Conservation (phyloP, 2,888 invertebrate genomes). For the Pristionchus fissidentatus region DNA sequence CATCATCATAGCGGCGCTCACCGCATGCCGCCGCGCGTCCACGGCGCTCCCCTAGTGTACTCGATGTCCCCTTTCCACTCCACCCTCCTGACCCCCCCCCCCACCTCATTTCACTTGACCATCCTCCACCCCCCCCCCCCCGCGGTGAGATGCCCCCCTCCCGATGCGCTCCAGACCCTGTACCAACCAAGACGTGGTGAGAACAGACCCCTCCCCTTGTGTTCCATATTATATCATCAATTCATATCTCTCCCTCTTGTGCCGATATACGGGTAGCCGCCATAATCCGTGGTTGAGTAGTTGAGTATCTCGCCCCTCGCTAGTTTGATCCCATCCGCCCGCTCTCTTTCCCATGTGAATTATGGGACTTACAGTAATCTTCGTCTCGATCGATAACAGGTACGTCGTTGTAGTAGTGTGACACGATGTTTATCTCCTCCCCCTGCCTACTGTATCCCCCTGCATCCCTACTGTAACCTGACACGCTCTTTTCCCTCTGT, state of each 20-base stretch:
- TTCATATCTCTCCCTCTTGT: too few species aligned
- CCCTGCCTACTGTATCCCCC: neutral
- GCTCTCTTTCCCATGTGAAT: neutral
- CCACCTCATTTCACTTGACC: neutral
- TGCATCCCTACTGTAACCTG: neutral
- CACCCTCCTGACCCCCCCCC: too few species aligned
- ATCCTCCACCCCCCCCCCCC: neutral
- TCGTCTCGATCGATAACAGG: neutral
- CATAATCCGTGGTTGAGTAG: too few species aligned
- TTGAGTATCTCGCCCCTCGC: neutral
- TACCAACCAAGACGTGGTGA: constrained; percentile 32
- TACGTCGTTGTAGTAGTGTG: neutral
- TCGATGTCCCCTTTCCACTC: neutral
- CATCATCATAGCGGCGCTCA: constrained; percentile 52
- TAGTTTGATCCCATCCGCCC: too few species aligned
- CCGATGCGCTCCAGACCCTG: constrained; percentile 28
- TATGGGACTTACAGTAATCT: neutral
- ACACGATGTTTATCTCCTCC: neutral
- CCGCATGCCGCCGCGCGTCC: constrained; percentile 53
- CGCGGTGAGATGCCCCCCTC: neutral
- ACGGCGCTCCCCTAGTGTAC: constrained; percentile 32
- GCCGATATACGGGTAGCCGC: neutral
- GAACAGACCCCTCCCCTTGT: neutral
- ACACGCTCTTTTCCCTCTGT: neutral
- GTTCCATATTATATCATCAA: neutral